Base-by-base conservation (phyloP, 2,113 vertebrate genomes). In the Crotalus viridis region DNA sequence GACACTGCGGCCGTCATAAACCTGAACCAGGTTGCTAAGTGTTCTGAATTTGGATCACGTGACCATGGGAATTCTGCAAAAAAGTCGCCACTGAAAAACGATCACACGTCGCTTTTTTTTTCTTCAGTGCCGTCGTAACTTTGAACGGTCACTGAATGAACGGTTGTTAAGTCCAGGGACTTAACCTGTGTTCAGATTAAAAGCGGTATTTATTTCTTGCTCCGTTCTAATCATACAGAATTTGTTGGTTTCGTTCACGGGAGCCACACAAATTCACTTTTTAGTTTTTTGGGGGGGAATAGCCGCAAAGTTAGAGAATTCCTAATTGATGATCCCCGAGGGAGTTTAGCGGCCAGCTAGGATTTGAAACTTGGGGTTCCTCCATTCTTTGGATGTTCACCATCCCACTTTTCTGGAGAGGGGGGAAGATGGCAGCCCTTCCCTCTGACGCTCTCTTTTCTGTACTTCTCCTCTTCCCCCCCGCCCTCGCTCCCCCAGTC, bases 401-500 rank as follows among this genome's bases (percentile, higher is more conserved):
- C n/a, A 89, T 7, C 28, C 2, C 5, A 12, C 43, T 33, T 10
- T 10, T 43, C 48, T 64, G 55, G 24, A 28, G 64, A 12, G 24
- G 1, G 10, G 28, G 64, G 64, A 69, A 69, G 28, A n/a, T 86
- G 17, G 74, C 33, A 8, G 15, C 33, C 39, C 33, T 9, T 19
- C 19, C 39, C 0, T 69, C 57, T 69, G 19, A 69, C 48, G 21
- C n/a, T 54, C 48, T 33, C n/a, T 28, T 21, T 55, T 28, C 24
- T 88, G 39, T 81, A 39, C 17, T 39, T 39, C 48, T 51, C 48
- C 8, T 48, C 8, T 8, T 8, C 8, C 48, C 48, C 2, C n/a
- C 7, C n/a, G n/a, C 15, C 26, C 28, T 43, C 43, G 3, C 43
- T 10, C 10, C 28, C 9, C 1, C 93, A 98, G 98, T 98, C 92